Conservation (phyloP, 2,113 vertebrate species). For the Gulo gulo region DNA sequence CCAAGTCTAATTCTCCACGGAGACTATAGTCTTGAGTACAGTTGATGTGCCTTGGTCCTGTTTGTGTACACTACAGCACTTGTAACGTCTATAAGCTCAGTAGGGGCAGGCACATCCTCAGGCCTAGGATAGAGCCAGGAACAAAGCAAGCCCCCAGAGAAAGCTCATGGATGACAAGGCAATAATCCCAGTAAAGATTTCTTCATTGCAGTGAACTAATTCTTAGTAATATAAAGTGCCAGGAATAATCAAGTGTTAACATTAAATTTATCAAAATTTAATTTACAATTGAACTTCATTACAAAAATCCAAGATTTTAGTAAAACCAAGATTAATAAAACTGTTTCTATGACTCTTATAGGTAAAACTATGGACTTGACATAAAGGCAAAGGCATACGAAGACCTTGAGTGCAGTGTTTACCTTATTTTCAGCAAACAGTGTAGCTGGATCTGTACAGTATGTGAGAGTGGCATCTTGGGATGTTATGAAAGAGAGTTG, state of each 20-base stretch:
- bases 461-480: too few relatives aligned
- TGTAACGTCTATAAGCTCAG: not conserved
- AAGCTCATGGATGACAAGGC: not conserved
- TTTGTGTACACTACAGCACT: not conserved
- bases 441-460: not conserved
- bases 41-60: too few relatives aligned
- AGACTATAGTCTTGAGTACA: not conserved
- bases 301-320: not conserved
- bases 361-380: not conserved
- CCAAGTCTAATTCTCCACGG: not conserved
- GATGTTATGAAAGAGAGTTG: not conserved
- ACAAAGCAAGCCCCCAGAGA: not conserved
- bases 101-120: not conserved
- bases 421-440: not conserved
- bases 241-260: not conserved
- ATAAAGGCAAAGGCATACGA: not conserved
- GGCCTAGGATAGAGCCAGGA: not conserved
- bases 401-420: not conserved
- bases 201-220: not conserved
- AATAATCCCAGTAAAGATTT: not conserved
- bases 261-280: not conserved
- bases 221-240: not conserved
- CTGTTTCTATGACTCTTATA: not conserved
- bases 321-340: not conserved
- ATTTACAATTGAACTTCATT: not conserved